Base-by-base conservation (phyloP, 2,888 invertebrate species). In the Amiota minor region DNA sequence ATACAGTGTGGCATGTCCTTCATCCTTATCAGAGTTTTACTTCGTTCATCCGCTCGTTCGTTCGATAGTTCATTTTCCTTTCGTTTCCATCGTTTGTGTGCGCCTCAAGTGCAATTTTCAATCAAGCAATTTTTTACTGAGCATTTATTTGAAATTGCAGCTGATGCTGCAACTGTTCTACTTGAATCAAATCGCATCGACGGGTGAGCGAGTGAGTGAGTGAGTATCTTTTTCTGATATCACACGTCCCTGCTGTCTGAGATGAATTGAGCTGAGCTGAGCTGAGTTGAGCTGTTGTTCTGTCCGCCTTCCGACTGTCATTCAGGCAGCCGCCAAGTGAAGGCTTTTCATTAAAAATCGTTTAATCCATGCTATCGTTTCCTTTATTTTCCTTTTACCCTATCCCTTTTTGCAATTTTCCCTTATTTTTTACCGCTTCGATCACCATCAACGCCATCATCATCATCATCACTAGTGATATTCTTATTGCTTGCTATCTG, bases 321-420 rank as follows among this genome's bases (percentile, higher is more conserved):
- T 74, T 47, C 74, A 74, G 79, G 78, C 59, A 20, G 59, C 71
- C 73, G 77, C 85, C 84, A 74, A 84, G 84, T 83, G 82, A 83
- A 81, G 86, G 82, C 81, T 81, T 86, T 84, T 86, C 84, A 84
- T 86, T 86, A 84, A 84, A 84, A 84, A 84, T 86, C 86, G 87
- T 86, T 84, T 84, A 84, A 84, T 84, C 86, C 87, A 77, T 78
- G 86, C 84, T 86, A 83, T 84, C 83, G 79, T 86, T 86, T 72
- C 71, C 14, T 47, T n/a, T n/a, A n/a, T n/a, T n/a, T 56, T 69
- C 59, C 59, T 47, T 16, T 72, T 46, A 35, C 35, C 61, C n/a
- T 70, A 11, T 12, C 46, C 50, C 18, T 74, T 73, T 75, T 62
- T 35, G 1, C 18, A 10, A 3, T 35, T 35, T 35, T 59, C 18